A percentile compares a stretch with the other conserved stretches of the same genome.
Conservation (phyloP, 2,888 invertebrate genomes). For the Cephonodes hylas region DNA sequence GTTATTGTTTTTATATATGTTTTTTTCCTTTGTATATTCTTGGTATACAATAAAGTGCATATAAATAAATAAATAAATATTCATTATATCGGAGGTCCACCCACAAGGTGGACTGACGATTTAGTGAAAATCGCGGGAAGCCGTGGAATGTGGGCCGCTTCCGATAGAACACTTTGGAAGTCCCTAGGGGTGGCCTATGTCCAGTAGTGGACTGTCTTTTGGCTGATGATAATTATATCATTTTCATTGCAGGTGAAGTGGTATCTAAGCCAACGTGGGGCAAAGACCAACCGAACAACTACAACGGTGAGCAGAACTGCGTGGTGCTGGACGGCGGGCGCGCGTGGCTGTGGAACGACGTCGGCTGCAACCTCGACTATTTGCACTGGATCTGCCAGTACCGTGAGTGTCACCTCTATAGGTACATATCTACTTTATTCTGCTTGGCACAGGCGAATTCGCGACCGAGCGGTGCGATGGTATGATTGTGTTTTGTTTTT, state of each 20-base stretch:
- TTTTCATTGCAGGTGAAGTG: constrained; percentile 83
- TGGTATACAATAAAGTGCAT: too few species aligned
- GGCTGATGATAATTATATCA: neutral
- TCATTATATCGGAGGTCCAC: too few species aligned
- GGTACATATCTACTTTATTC: constrained; percentile 74
- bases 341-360: constrained; percentile 96
- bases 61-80: too few species aligned
- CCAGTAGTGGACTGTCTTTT: too few species aligned
- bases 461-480: constrained; percentile 29
- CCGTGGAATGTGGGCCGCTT: too few species aligned
- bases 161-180: too few species aligned
- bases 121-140: too few species aligned
- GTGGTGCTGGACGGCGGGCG: constrained; percentile 95
- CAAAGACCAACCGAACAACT: constrained; percentile 96
- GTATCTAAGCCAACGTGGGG: constrained; percentile 93
- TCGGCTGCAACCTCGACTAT: constrained; percentile 95
- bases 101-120: too few species aligned
- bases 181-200: too few species aligned
- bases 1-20: too few species aligned
- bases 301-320: constrained; percentile 97
- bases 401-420: constrained; percentile 84
- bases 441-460: constrained; percentile 34
- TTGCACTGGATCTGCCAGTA: constrained; percentile 96
- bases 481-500: constrained; percentile 2
- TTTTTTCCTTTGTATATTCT: too few species aligned